Conservation (phyloP, 2,113 vertebrate species). For the Sorex fumeus region DNA sequence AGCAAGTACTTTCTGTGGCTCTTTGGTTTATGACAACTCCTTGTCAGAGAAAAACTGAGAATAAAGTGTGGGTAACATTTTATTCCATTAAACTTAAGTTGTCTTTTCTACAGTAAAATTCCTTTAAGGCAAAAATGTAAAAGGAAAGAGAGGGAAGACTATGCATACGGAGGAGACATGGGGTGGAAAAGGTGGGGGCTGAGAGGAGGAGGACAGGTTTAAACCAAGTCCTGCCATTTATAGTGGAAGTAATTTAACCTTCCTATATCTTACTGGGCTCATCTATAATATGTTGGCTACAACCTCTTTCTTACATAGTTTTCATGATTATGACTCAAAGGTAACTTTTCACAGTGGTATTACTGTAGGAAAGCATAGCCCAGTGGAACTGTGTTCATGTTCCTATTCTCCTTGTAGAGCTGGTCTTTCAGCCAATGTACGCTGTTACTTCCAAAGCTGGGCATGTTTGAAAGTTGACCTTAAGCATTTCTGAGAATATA, state of each 20-base stretch:
- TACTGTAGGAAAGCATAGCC: background rate
- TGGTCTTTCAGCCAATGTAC: background rate
- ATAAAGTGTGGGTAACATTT: background rate
- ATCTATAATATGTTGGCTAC: background rate
- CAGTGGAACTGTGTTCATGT: background rate
- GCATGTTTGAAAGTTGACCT: conserved; percentile 23
- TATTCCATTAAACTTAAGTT: background rate
- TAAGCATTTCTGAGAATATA: conserved; percentile 62
- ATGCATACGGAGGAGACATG: background rate
- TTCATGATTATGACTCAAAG: background rate
- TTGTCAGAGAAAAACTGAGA: background rate
- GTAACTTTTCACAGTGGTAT: background rate
- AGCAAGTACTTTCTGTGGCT: background rate
- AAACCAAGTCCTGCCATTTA: conserved; percentile 16
- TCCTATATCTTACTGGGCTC: background rate
- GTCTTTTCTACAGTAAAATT: background rate
- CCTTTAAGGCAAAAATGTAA: background rate
- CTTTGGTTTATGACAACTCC: background rate
- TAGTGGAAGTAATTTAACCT: background rate
- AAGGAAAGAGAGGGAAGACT: background rate
- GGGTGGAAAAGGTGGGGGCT: background rate
- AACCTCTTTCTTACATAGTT: background rate
- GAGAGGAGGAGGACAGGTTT: background rate
- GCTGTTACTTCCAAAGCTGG: conserved; percentile 55
- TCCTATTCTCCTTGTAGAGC: background rate